Evolutionary conservation across 2,888 invertebrate species (phyloP), one percentile per base, ranked within the genome.

Genomic region (Eupeodes latifasciatus): DNA sequence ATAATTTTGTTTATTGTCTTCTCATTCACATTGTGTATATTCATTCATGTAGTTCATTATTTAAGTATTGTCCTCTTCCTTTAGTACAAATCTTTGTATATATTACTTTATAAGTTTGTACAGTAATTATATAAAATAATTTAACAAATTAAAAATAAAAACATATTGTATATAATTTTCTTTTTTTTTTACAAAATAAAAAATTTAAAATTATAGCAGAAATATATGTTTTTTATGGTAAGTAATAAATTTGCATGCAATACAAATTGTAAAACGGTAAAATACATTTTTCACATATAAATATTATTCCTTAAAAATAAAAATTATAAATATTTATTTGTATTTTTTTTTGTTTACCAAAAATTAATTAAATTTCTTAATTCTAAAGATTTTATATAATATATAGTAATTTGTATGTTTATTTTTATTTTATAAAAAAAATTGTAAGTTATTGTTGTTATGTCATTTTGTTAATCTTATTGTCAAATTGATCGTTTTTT

Each of bases 391-490:
- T 72, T 72, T n/a, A 47, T 59, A 59, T 72, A 47, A 59, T 47
- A 59, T 47, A 19, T 71, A 71, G 55, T 71, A 16, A 55, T 72
- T 57, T 27, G 1, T 27, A 27, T 3, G 27, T 27, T 27, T 47
- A 51, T 36, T 40, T 55, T 72, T n/a, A 55, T 53, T 71, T 81
- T 71, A 81, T 57, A 79, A 61, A 80, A 76, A 74, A 75, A 75
- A 49, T 59, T 83, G 53, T 72, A 84, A 71, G 27, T 85, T 80
- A 85, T 81, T 81, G 66, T 85, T 55, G 74, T 77, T 72, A 72
- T 66, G 64, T 77, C 76, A 40, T 66, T 66, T 77, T 40, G 16
- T 71, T 67, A 47, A 47, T 1, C 57, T 72, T 83, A 87, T 87
- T 87, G 85, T 85, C 85, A 57, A 57, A 57, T 57, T 57, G 11